A percentile compares a stretch with the other conserved stretches of the same genome.
Evolutionary conservation across 2,888 invertebrate species (phyloP).

Genomic region (Euzophera pinguis): DNA sequence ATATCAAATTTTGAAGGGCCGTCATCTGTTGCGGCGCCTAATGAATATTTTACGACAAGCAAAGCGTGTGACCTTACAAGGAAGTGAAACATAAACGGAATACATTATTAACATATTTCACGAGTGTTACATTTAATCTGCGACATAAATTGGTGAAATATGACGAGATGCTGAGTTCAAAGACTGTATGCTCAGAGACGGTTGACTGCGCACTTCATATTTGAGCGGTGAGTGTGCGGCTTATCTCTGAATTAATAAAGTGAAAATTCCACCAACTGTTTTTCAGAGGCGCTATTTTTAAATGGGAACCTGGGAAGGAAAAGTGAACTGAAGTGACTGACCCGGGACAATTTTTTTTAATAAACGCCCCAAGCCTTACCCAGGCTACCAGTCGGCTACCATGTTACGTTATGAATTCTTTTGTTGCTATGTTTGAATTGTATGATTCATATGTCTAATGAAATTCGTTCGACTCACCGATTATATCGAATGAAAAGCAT

Average conservation of each 20-base stretch:
- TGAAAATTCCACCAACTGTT: neutral
- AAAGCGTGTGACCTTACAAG: conserved; percentile 10
- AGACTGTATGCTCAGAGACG: neutral
- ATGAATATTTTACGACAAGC: conserved; percentile 19
- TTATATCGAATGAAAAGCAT: too few species aligned
- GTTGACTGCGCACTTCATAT: conserved; percentile 1
- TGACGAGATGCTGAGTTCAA: neutral
- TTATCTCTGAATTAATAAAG: neutral
- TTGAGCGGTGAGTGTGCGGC: neutral
- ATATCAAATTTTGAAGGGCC: conserved; percentile 1
- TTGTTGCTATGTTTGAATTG: too few species aligned
- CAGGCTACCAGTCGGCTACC: too few species aligned
- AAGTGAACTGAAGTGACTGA: too few species aligned
- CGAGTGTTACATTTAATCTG: conserved; percentile 19
- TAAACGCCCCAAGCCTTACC: too few species aligned
- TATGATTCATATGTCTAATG: too few species aligned
- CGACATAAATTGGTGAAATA: conserved; percentile 6
- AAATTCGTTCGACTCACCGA: too few species aligned
- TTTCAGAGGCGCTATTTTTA: neutral
- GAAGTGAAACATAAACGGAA: conserved; percentile 14
- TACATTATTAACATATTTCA: conserved; percentile 17
- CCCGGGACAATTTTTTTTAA: too few species aligned
- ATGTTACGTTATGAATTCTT: too few species aligned
- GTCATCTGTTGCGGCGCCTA: conserved; percentile 12
- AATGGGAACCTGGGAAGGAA: too few species aligned